Conservation (phyloP, 2,888 invertebrate species). For the Pimpla rufipes region DNA sequence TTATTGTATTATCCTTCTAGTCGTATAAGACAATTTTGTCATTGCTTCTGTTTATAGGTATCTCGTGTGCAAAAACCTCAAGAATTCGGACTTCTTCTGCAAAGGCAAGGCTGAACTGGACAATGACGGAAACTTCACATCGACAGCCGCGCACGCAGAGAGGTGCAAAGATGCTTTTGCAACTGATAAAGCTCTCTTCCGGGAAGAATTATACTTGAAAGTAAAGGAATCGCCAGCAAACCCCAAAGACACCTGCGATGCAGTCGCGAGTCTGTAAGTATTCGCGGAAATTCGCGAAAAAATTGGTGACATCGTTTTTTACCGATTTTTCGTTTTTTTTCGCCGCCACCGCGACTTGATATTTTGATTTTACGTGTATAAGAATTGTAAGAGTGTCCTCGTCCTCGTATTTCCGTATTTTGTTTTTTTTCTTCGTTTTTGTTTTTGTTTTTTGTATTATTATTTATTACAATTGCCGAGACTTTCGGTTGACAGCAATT, state of each 20-base stretch:
- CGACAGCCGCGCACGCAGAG: not conserved
- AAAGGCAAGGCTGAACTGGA: not conserved
- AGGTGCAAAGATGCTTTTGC: constrained; percentile 1
- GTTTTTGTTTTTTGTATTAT: too few relatives aligned
- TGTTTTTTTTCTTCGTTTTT: too few relatives aligned
- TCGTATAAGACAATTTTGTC: constrained; percentile 40
- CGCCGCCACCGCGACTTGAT: too few relatives aligned
- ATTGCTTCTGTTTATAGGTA: not conserved
- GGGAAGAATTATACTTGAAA: not conserved
- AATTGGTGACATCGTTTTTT: too few relatives aligned
- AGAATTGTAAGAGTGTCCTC: too few relatives aligned
- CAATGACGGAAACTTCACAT: not conserved
- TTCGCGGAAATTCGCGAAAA: constrained; percentile 21
- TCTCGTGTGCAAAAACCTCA: not conserved
- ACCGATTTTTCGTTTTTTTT: too few relatives aligned
- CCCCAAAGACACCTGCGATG: not conserved
- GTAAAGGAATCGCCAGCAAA: not conserved
- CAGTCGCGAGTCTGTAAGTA: not conserved
- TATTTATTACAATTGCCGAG: too few relatives aligned
- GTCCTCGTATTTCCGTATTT: too few relatives aligned
- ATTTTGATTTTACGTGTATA: too few relatives aligned
- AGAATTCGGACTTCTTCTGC: not conserved
- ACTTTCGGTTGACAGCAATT: too few relatives aligned
- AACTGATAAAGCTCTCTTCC: not conserved
- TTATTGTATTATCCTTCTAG: constrained; percentile 48